Evolutionary conservation across 1,140 invertebrate genomes (phyloP).

Genomic region (Nasonia giraulti): DNA sequence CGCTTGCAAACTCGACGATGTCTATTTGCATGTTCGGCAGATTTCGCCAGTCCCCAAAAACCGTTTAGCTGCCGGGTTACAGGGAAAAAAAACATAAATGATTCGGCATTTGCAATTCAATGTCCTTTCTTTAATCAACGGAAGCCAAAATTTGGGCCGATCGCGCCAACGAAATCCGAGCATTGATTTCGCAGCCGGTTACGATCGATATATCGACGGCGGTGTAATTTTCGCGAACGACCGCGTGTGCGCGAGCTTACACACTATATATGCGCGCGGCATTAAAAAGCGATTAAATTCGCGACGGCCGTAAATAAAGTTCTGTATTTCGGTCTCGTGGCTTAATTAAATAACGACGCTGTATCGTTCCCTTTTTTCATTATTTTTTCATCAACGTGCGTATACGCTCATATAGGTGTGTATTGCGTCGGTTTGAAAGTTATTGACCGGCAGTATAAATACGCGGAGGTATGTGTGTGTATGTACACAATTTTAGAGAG

Average conservation of each 20-base stretch:
- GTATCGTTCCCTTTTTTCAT: neutral
- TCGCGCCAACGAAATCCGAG: neutral
- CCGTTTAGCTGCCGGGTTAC: neutral
- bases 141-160: neutral
- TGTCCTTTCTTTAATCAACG: neutral
- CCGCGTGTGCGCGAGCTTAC: too few relatives aligned
- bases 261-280: too few relatives aligned
- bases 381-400: too few relatives aligned
- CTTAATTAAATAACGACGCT: neutral
- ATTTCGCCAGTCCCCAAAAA: neutral
- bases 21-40: neutral
- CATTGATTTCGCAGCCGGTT: neutral
- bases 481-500: neutral
- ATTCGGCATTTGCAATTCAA: neutral
- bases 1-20: neutral
- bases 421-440: too few relatives aligned
- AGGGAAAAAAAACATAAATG: neutral
- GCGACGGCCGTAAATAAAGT: neutral
- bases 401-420: too few relatives aligned
- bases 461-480: too few relatives aligned
- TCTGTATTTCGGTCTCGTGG: neutral
- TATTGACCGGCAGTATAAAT: too few relatives aligned
- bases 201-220: neutral
- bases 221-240: neutral
- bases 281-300: slow-evolving; percentile 1